Evolutionary conservation across 64 coral and sea anemone genomes (phyloP), one percentile per base, ranked within the genome.

Genomic region (Pocillopora verrucosa): DNA sequence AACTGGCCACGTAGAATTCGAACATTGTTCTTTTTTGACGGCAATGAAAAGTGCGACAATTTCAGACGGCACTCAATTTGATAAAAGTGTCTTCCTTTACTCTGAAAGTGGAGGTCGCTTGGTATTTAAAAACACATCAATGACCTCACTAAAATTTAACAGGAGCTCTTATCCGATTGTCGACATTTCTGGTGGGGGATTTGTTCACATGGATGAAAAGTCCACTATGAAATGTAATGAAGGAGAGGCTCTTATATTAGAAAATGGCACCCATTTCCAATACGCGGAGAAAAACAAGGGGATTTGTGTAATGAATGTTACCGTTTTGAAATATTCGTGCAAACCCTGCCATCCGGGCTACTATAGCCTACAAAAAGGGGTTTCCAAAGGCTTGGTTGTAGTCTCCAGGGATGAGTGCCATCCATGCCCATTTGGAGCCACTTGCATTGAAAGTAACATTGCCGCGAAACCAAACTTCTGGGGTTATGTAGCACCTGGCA

Each of bases 301-400:
- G 12, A 65, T 73, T 74, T 94, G 79, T 17, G 14, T 45, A 13
- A n/a, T 89, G 16, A 94, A 94, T 56, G 70, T 86, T 13, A 86
- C 87, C 5, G 68, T 58, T 4, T 15, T 72, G 16, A 65, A 60
- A 12, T 86, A 85, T 19, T 41, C 36, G 13, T 70, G 67, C 67
- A 22, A 70, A 11, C 10, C 25, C 10, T 70, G 67, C 12, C 19
- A 11, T 20, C 67, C 67, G 11, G 20, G 67, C n/a, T 70, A 25
- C 25, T 70, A 70, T 20, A 70, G 67, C 22, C 22, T 70, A 4
- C 20, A 70, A 70, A 70, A 24, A 30, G 67, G 67, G 0, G 9
- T 24, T 30, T 70, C 67, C 22, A 20, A 24, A 2, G 67, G 67
- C n/a, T 9, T 70, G 25, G 22, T 70, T 10, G 67, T 70, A 0